Conservation (phyloP, 2,888 invertebrate genomes). For the Platycheirus rosarum region DNA sequence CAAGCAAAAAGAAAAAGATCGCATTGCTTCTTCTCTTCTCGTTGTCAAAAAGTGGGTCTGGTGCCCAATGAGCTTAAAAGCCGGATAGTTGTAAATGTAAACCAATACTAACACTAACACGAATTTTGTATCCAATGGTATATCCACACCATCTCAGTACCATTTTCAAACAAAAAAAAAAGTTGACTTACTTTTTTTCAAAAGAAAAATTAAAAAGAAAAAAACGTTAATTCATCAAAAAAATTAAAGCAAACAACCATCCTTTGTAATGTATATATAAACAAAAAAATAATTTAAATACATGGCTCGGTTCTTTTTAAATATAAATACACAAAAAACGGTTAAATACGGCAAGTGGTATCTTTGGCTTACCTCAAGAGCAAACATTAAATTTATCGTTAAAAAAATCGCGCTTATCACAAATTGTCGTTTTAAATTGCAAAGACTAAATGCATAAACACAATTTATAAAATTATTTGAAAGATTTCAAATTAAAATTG, state of each 20-base stretch:
- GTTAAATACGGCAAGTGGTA: constrained; percentile 28
- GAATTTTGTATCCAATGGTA: constrained; percentile 28
- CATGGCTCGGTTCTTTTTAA: constrained; percentile 45
- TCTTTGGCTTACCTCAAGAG: constrained; percentile 35
- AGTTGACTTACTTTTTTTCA: too few relatives aligned
- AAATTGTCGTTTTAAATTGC: constrained; percentile 52
- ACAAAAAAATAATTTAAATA: constrained; percentile 25
- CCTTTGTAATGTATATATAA: constrained; percentile 56
- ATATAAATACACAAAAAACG: constrained; percentile 27
- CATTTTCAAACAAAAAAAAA: constrained; percentile 32
- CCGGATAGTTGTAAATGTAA: constrained; percentile 56
- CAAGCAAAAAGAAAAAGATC: constrained; percentile 8
- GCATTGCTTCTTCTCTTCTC: constrained; percentile 1
- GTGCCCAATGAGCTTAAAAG: constrained; percentile 21
- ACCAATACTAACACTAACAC: too few relatives aligned
- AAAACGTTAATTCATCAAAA: constrained; percentile 10
- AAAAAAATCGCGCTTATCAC: constrained; percentile 20
- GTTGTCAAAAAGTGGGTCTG: constrained; percentile 24
- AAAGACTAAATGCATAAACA: constrained; percentile 42
- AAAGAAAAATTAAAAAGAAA: too few relatives aligned
- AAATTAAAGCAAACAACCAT: constrained; percentile 14
- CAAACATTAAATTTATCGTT: constrained; percentile 5
- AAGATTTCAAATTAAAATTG: constrained; percentile 23
- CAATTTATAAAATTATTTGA: constrained; percentile 42
- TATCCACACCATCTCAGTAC: constrained; percentile 14